These are phyloP conservation scores for Limnodromus scolopaceus DNA, from an alignment of 2,797 vertebrate species.

Conservation along the genomic window DNA sequence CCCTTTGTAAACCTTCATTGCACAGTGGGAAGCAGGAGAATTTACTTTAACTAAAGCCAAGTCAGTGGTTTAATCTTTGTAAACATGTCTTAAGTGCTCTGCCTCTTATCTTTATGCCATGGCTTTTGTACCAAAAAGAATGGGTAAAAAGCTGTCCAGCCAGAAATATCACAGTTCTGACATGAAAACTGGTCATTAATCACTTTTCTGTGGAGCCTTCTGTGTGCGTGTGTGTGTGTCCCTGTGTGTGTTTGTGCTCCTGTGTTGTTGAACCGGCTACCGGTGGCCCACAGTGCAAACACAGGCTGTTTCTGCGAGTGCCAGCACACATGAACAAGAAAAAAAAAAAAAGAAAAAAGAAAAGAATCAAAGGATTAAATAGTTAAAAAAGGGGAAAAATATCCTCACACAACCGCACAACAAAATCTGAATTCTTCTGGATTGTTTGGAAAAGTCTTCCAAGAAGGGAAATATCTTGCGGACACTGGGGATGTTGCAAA, in stretches of 20 bases:
- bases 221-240: not conserved
- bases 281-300: not conserved
- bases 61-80: conserved; percentile 69
- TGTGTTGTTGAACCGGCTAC: not conserved
- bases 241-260: not conserved
- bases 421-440: not conserved
- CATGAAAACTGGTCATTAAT: conserved; percentile 39
- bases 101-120: conserved; percentile 67
- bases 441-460: not conserved
- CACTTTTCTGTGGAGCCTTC: conserved; percentile 10
- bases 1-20: conserved; percentile 43
- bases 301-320: not conserved
- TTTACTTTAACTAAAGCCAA: conserved; percentile 71
- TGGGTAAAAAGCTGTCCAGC: conserved; percentile 26
- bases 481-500: not conserved
- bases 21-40: conserved; percentile 59
- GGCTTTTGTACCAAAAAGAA: conserved; percentile 54
- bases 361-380: not conserved
- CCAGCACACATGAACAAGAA: not conserved
- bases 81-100: conserved; percentile 65
- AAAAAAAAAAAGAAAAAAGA: no score
- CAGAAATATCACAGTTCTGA: conserved; percentile 52
- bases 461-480: not conserved
- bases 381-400: not conserved
- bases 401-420: not conserved